A percentile compares a stretch with the other conserved stretches of the same genome.
phyloP scores from a whole-genome alignment of 2,888 invertebrate species.

The Cyaniris semiargus region DNA sequence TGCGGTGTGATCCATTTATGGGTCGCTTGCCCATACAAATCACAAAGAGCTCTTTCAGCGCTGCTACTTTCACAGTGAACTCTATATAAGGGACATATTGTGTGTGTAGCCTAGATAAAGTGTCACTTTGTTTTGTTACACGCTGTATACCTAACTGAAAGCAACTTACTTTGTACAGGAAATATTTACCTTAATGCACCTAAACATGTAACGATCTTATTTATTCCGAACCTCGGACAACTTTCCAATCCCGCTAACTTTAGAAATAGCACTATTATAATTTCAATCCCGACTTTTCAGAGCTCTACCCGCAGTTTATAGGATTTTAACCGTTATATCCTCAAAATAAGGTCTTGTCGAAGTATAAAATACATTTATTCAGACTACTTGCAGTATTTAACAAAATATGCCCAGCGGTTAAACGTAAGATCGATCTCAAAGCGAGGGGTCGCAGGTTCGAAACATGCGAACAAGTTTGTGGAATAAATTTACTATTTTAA shows the following conservation, averaged over 20 bases:
- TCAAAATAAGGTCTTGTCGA: background rate
- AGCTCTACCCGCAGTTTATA: background rate
- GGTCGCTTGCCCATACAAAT: too few species aligned
- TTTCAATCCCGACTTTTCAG: background rate
- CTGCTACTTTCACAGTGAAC: too few species aligned
- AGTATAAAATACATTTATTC: background rate
- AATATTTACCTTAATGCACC: background rate
- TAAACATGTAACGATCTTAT: background rate
- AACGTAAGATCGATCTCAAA: conserved; percentile 3
- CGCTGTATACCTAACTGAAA: too few species aligned
- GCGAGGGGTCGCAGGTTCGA: conserved; percentile 11
- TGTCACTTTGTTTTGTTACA: too few species aligned
- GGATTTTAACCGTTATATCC: background rate
- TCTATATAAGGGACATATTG: too few species aligned
- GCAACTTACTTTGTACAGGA: background rate
- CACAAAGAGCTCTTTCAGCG: too few species aligned
- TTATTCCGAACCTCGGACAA: background rate
- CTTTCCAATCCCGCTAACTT: conserved; percentile 14
- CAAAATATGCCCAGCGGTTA: conserved; percentile 11
- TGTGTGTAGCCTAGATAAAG: too few species aligned
- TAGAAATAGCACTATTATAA: conserved; percentile 12
- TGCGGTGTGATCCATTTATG: too few species aligned
- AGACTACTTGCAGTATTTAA: background rate
- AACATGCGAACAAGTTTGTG: background rate
- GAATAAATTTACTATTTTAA: conserved; percentile 5